Evolutionary conservation across 2,113 vertebrate genomes (phyloP).

Genomic region (Tachuris rubrigastra): DNA sequence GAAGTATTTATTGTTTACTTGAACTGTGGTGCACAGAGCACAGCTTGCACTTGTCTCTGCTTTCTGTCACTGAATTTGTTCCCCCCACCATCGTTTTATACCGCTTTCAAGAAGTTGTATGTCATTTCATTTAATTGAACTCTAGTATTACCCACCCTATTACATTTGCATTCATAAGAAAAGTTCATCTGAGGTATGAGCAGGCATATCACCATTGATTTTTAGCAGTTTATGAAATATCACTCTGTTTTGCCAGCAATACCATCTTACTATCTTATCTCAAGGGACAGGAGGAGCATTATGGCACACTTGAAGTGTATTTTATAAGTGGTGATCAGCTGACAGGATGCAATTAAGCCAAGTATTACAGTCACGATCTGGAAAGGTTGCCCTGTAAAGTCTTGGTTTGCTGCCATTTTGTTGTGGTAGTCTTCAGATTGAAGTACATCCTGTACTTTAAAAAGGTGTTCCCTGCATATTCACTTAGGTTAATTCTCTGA

Average conservation of each 20-base stretch:
- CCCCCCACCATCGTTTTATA: background rate
- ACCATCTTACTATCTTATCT: background rate
- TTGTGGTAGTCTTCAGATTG: background rate
- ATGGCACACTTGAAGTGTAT: background rate
- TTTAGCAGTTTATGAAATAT: slow-evolving; percentile 36
- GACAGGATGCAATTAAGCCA: background rate
- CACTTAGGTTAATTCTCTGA: background rate
- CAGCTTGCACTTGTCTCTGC: background rate
- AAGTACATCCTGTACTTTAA: background rate
- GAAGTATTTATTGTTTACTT: background rate
- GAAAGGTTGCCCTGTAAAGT: background rate
- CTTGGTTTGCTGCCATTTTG: slow-evolving; percentile 17
- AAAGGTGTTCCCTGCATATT: background rate
- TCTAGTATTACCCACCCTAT: background rate
- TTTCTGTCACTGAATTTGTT: background rate
- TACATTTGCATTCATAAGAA: background rate
- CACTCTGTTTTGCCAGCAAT: slow-evolving; percentile 36
- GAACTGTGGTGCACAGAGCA: background rate
- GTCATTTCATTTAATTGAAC: background rate
- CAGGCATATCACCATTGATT: background rate
- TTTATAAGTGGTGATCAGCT: background rate
- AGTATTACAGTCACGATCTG: background rate
- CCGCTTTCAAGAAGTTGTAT: background rate
- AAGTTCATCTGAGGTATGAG: slow-evolving; percentile 21
- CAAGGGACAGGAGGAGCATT: background rate